Conservation (phyloP, 92 coral and sea anemone species). For the Zoanthus gigantus region DNA sequence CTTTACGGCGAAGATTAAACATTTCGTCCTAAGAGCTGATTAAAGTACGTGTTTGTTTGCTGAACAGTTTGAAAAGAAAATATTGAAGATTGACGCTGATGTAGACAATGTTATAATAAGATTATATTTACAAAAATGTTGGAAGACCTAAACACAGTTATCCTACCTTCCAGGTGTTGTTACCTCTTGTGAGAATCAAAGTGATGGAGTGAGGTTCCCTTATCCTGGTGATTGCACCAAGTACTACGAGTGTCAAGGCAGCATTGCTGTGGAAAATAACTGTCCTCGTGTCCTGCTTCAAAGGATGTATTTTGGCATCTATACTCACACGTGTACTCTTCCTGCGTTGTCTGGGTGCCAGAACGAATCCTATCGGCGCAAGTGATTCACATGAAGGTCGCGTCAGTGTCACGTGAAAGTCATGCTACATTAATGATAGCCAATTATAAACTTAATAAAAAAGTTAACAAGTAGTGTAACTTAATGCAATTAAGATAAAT, state of each 20-base stretch:
- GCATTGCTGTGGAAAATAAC: neutral
- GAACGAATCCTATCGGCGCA: neutral
- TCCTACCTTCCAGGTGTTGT: slow-evolving; percentile 3
- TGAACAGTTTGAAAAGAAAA: no score
- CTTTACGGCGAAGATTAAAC: no score
- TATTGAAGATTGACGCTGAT: no score
- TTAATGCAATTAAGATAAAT: no score
- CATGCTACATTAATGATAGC: no score
- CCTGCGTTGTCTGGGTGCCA: neutral
- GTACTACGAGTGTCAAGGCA: slow-evolving; percentile 10
- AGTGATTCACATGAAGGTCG: neutral
- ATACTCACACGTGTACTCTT: neutral
- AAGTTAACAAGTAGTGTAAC: no score
- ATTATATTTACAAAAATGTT: no score
- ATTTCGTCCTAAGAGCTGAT: no score
- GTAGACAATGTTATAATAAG: no score
- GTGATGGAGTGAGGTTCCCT: slow-evolving; percentile 17
- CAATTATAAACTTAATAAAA: no score
- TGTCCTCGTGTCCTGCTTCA: neutral
- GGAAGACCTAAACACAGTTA: no score
- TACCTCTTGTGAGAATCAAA: neutral
- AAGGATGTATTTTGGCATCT: neutral
- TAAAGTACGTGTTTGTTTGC: no score
- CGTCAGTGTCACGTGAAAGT: neutral
- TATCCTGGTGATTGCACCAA: slow-evolving; percentile 16